Percentiles rank a stretch among this genome's conserved stretches.
Evolutionary conservation across 2,113 vertebrate genomes (phyloP).

Genomic region (Helogale parvula): DNA sequence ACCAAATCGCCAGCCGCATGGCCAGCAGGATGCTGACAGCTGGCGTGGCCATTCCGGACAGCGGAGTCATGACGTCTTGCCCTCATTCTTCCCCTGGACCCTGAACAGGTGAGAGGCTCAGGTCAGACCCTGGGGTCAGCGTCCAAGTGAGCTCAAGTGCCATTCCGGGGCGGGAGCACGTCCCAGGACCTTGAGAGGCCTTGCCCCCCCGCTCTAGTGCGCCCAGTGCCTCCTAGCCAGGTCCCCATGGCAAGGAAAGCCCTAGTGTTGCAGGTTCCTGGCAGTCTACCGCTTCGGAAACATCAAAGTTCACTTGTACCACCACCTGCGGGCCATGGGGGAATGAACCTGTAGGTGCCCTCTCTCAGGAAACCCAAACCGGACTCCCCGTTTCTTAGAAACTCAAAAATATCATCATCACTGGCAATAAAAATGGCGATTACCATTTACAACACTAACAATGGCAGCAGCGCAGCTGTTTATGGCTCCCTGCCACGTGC

Average conservation of each 20-base stretch:
- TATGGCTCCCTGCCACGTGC: neutral
- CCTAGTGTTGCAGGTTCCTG: neutral
- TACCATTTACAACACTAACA: neutral
- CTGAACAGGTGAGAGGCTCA: no score
- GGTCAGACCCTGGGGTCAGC: neutral
- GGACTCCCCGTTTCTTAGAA: neutral
- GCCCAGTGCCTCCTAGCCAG: neutral
- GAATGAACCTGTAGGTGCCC: neutral
- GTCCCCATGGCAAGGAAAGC: neutral
- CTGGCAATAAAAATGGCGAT: neutral
- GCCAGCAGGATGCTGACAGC: neutral
- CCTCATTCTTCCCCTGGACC: neutral
- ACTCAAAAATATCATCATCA: neutral
- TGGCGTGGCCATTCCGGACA: neutral
- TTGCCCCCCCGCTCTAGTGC: neutral
- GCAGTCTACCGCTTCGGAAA: neutral
- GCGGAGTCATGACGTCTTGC: neutral
- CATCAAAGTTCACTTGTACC: rapidly evolving
- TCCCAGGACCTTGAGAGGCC: neutral
- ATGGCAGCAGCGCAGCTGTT: neutral
- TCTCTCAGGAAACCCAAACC: neutral
- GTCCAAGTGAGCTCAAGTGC: neutral
- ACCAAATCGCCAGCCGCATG: neutral
- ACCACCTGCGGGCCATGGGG: neutral
- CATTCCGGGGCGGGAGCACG: neutral